A percentile compares a stretch with the other conserved stretches of the same genome.
Conservation (phyloP, 2,888 invertebrate genomes). For the Pterostichus niger region DNA sequence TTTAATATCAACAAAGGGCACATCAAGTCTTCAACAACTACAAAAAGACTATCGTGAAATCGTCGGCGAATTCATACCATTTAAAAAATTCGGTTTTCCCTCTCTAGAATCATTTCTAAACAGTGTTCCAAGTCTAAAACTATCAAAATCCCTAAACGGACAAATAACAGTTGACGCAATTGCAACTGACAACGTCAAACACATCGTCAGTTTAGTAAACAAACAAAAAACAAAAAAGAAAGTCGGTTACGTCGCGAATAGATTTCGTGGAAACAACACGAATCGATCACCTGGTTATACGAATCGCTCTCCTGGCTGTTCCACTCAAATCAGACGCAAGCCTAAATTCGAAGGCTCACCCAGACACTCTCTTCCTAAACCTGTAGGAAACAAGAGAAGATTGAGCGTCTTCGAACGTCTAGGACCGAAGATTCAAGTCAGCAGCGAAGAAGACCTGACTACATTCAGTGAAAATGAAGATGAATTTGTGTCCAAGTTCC, state of each 20-base stretch:
- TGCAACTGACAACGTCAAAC: slow-evolving; percentile 81
- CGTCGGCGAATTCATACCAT: slow-evolving; percentile 84
- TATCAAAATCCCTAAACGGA: slow-evolving; percentile 77
- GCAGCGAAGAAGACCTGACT: slow-evolving; percentile 10
- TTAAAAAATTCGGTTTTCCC: slow-evolving; percentile 80
- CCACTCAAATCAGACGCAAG: not conserved
- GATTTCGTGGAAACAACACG: not conserved
- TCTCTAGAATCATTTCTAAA: slow-evolving; percentile 81
- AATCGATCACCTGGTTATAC: not conserved
- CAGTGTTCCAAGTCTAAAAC: slow-evolving; percentile 80
- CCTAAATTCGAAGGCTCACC: too few relatives aligned
- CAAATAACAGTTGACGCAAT: slow-evolving; percentile 81
- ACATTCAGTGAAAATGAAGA: slow-evolving; percentile 22
- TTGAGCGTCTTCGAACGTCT: slow-evolving; percentile 41
- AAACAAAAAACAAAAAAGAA: slow-evolving; percentile 73
- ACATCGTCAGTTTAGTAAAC: slow-evolving; percentile 78
- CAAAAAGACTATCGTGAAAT: slow-evolving; percentile 74
- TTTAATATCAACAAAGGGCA: slow-evolving; percentile 72
- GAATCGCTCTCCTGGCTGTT: not conserved
- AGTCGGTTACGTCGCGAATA: slow-evolving; percentile 19
- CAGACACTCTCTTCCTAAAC: slow-evolving; percentile 1
- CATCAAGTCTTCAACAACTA: slow-evolving; percentile 71
- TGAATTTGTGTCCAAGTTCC: not conserved
- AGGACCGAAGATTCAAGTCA: not conserved
- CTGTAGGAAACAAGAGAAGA: slow-evolving; percentile 13